Conservation (phyloP, 1,140 invertebrate genomes). For the Limonius californicus region DNA sequence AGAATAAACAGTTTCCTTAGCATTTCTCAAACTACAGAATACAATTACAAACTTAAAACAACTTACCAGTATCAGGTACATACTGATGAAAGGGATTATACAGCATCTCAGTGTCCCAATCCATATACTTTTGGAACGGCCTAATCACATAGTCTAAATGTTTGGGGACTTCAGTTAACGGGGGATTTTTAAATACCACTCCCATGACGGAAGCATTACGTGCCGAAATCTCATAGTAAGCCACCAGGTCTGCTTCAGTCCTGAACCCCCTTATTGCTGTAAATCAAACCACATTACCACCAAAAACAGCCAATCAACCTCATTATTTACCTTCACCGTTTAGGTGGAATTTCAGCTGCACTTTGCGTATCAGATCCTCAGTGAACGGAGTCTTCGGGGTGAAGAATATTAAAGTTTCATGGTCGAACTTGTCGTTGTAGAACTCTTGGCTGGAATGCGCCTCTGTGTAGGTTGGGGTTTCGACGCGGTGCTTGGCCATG, state of each 20-base stretch:
- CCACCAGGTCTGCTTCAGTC: slow-evolving; percentile 25
- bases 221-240: slow-evolving; percentile 24
- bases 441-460: slow-evolving; percentile 13
- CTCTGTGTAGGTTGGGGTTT: slow-evolving; percentile 28
- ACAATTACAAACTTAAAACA: no score
- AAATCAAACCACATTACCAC: no score
- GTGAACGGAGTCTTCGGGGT: slow-evolving; percentile 40
- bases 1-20: no score
- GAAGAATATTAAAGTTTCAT: slow-evolving; percentile 41
- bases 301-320: no score
- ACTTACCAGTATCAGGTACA: slow-evolving; percentile 28
- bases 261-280: slow-evolving; percentile 31
- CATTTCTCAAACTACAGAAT: no score
- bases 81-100: slow-evolving; percentile 35
- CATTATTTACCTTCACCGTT: slow-evolving; percentile 43
- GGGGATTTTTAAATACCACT: slow-evolving; percentile 35
- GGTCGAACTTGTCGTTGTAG: slow-evolving; percentile 14
- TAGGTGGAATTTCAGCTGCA: slow-evolving; percentile 43
- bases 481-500: slow-evolving; percentile 34
- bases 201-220: slow-evolving; percentile 26
- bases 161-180: slow-evolving; percentile 23
- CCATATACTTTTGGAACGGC: slow-evolving; percentile 25
- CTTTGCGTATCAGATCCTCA: slow-evolving; percentile 40
- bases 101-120: slow-evolving; percentile 37
- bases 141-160: slow-evolving; percentile 30